phyloP scores from a whole-genome alignment of 1,140 invertebrate genomes.

The Drosophila santomea region DNA sequence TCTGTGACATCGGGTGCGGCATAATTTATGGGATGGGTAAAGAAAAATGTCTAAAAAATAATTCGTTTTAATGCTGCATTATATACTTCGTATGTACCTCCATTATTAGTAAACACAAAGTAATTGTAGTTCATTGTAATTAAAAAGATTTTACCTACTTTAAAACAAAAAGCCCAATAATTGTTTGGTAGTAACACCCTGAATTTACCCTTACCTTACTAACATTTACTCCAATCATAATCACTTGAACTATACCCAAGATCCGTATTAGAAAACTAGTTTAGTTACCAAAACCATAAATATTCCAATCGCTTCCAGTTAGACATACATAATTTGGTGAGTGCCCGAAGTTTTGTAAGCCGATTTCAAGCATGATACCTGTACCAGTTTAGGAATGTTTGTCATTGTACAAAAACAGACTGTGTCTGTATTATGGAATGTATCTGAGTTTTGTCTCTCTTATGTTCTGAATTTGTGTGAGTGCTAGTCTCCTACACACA shows the following conservation, averaged over 20 bases:
- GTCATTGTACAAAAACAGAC: conserved; percentile 25
- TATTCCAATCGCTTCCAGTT: conserved; percentile 28
- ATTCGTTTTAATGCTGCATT: no score
- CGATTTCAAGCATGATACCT: conserved; percentile 29
- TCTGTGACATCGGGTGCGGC: conserved; percentile 19
- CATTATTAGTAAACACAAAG: no score
- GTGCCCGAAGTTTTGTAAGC: conserved; percentile 37
- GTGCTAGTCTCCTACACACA: conserved; percentile 66
- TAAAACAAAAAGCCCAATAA: no score
- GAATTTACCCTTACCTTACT: no score
- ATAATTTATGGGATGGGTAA: conserved; percentile 19
- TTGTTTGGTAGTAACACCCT: no score
- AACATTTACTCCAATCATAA: neutral
- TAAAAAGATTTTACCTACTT: no score
- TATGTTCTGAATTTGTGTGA: conserved; percentile 12
- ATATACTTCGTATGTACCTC: no score
- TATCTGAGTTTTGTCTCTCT: conserved; percentile 1
- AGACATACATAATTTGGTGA: conserved; percentile 12
- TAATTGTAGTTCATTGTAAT: no score
- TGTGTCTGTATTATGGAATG: conserved; percentile 6
- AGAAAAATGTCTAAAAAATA: no score
- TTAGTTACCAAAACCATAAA: conserved; percentile 25
- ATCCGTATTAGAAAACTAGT: conserved; percentile 38
- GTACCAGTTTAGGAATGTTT: conserved; percentile 40
- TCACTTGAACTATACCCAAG: conserved; percentile 15